A percentile compares a stretch with the other conserved stretches of the same genome.
Evolutionary conservation across 2,888 invertebrate species (phyloP).

Genomic region (Drepanosiphum platanoidis): DNA sequence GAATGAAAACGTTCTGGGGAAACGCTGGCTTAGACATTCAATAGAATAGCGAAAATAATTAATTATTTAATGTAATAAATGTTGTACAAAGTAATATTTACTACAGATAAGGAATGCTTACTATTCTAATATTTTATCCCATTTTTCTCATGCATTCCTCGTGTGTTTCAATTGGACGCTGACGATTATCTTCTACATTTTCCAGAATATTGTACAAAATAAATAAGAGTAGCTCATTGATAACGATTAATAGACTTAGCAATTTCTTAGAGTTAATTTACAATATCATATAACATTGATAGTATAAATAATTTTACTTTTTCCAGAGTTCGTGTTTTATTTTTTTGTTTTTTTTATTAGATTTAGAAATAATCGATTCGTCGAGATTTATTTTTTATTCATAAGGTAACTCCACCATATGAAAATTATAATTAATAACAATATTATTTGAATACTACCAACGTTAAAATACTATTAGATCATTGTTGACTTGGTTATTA

Average conservation of each 20-base stretch:
- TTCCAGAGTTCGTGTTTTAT: neutral
- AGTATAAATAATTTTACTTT: neutral
- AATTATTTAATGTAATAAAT: conserved; percentile 51
- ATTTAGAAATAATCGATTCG: neutral
- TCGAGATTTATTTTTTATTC: too few relatives aligned
- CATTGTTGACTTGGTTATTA: neutral
- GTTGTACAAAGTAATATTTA: conserved; percentile 39
- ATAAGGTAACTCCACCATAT: too few relatives aligned
- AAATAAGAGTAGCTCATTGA: conserved; percentile 60
- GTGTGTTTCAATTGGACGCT: conserved; percentile 91
- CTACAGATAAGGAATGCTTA: conserved; percentile 12
- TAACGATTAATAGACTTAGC: neutral
- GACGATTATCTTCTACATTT: conserved; percentile 91
- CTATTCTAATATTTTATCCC: conserved; percentile 90
- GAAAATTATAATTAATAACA: neutral
- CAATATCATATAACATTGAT: neutral
- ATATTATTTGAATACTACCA: neutral
- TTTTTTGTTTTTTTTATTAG: neutral
- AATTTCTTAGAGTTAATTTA: neutral
- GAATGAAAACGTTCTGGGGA: too few relatives aligned
- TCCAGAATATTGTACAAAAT: conserved; percentile 82
- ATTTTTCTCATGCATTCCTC: conserved; percentile 94
- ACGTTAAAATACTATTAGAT: neutral
- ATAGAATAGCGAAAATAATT: conserved; percentile 30
- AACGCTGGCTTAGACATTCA: too few relatives aligned